phyloP scores from a whole-genome alignment of 2,888 invertebrate species.

The Dicyrtomina minuta region DNA sequence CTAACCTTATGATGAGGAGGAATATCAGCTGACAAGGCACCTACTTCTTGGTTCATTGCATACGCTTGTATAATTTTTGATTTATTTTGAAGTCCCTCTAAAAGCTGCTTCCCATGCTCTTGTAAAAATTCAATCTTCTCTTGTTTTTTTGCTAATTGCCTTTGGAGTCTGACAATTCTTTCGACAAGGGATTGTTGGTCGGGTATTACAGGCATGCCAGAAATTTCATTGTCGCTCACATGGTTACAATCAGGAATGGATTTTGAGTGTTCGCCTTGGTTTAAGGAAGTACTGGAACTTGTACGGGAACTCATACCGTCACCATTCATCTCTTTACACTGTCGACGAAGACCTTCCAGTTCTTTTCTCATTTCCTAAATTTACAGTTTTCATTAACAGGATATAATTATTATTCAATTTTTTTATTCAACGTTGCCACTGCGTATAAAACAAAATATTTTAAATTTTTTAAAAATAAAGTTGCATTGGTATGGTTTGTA shows the following conservation, averaged over 20 bases:
- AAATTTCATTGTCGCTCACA: not conserved
- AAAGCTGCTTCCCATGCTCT: conserved; percentile 81
- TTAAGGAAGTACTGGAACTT: conserved; percentile 66
- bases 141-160: conserved; percentile 77
- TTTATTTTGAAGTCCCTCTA: conserved; percentile 84
- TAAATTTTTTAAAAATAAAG: conserved; percentile 28
- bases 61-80: conserved; percentile 80
- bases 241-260: not conserved
- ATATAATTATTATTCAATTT: too few species aligned
- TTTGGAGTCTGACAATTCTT: conserved; percentile 85
- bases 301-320: conserved; percentile 62
- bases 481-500: conserved; percentile 12
- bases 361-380: conserved; percentile 71
- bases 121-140: conserved; percentile 95
- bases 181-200: conserved; percentile 80
- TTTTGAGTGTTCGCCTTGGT: conserved; percentile 56
- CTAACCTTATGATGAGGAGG: conserved; percentile 79
- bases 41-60: conserved; percentile 78
- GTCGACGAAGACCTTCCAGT: conserved; percentile 58
- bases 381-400: conserved; percentile 39
- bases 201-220: conserved; percentile 55
- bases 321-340: conserved; percentile 55
- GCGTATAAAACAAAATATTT: conserved; percentile 21
- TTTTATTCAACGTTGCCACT: conserved; percentile 2
- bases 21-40: conserved; percentile 73